phyloP scores from a whole-genome alignment of 1,140 invertebrate species.

The Leptinotarsa texana region DNA sequence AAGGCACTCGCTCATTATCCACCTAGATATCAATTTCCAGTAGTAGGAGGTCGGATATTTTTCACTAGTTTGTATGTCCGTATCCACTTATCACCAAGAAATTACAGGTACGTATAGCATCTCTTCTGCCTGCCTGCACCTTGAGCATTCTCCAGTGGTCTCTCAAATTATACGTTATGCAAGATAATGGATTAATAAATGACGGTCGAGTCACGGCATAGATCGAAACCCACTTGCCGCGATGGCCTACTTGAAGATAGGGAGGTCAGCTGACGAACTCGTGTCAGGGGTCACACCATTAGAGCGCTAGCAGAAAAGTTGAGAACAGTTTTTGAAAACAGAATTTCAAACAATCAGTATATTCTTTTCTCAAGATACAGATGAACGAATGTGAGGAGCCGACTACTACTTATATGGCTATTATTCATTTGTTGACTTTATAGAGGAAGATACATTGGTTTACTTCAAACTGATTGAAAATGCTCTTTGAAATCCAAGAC shows the following conservation, averaged over 20 bases:
- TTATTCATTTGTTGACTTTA: too few species aligned
- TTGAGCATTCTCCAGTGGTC: slow-evolving; percentile 17
- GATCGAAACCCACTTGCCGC: slow-evolving; percentile 20
- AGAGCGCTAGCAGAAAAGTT: background rate
- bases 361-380: too few species aligned
- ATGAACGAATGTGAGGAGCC: too few species aligned
- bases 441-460: too few species aligned
- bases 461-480: too few species aligned
- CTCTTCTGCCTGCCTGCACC: slow-evolving; percentile 17
- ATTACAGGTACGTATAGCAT: slow-evolving; percentile 1
- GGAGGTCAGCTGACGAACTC: background rate
- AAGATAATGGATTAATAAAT: slow-evolving; percentile 33
- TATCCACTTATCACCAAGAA: background rate
- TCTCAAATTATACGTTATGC: slow-evolving; percentile 22
- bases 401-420: too few species aligned
- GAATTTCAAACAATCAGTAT: too few species aligned
- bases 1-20: background rate
- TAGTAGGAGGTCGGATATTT: background rate
- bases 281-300: background rate
- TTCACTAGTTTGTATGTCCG: background rate
- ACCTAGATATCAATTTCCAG: background rate
- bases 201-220: slow-evolving; percentile 32
- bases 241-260: background rate
- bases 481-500: too few species aligned
- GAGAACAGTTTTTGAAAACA: background rate